These are phyloP conservation scores for Lerista edwardsae DNA, from an alignment of 2,797 vertebrate species.

Conservation along the genomic window DNA sequence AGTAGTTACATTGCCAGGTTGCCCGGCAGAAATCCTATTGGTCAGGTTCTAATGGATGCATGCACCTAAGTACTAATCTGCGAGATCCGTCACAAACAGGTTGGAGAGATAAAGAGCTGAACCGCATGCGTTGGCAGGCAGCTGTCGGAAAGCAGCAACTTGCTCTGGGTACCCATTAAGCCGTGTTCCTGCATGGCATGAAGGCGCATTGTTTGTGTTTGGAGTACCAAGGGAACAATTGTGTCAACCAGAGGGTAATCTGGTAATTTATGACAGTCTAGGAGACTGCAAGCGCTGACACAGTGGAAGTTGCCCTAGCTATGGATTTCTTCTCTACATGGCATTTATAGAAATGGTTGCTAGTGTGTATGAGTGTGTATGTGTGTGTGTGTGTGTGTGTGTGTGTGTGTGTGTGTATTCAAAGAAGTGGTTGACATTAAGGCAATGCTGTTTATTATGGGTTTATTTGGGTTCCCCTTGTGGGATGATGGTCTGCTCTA, in stretches of 20 bases:
- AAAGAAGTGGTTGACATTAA: constrained; percentile 8
- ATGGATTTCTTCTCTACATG: not conserved
- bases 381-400: too few species aligned
- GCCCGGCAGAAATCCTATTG: not conserved
- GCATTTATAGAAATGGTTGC: not conserved
- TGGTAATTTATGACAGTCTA: not conserved
- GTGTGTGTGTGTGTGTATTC: not conserved
- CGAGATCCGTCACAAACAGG: not conserved
- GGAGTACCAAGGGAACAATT: constrained; percentile 3
- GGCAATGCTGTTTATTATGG: constrained; percentile 14
- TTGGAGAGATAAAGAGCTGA: not conserved
- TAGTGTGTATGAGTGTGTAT: too few species aligned
- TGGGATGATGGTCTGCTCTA: constrained; percentile 24
- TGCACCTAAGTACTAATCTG: not conserved
- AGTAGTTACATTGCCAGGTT: not conserved
- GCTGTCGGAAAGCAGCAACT: not conserved
- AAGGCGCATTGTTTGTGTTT: not conserved
- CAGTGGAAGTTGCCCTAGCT: not conserved
- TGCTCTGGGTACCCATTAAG: not conserved
- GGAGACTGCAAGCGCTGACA: not conserved
- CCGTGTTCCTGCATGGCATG: not conserved
- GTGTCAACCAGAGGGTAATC: not conserved
- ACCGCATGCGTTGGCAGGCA: not conserved
- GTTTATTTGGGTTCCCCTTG: constrained; percentile 16
- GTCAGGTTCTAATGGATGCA: not conserved